These are phyloP conservation scores for Notarius lentiginosus DNA, from an alignment of 2,113 vertebrate genomes.

Conservation along the genomic window DNA sequence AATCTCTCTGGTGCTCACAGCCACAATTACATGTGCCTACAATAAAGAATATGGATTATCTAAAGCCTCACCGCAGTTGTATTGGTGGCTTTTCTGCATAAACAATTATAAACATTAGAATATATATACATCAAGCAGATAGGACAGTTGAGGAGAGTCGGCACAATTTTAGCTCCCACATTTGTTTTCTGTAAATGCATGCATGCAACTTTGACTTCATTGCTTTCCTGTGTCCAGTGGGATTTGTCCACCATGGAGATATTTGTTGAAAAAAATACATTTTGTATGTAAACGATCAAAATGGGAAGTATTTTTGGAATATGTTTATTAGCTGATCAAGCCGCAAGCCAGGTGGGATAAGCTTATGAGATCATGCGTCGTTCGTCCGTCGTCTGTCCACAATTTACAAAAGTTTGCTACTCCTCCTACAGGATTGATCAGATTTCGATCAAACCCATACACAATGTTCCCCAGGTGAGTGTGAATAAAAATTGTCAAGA, in stretches of 20 bases:
- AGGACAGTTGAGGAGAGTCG: background rate
- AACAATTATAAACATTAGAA: background rate
- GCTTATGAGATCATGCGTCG: too few relatives aligned
- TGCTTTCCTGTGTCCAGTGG: background rate
- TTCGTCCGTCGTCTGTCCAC: too few relatives aligned
- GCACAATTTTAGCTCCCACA: background rate
- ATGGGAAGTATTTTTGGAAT: background rate
- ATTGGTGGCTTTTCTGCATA: slow-evolving; percentile 6
- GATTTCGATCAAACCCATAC: too few relatives aligned
- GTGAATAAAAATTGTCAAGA: too few relatives aligned
- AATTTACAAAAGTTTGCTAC: too few relatives aligned
- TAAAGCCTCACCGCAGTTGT: slow-evolving; percentile 25
- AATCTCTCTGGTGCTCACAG: background rate
- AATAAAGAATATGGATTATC: slow-evolving; percentile 44
- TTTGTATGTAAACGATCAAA: background rate
- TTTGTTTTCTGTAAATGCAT: background rate
- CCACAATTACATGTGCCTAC: slow-evolving; percentile 19
- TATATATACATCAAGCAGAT: background rate
- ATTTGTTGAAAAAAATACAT: background rate
- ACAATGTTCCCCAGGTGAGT: too few relatives aligned
- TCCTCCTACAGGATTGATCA: too few relatives aligned
- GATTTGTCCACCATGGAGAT: background rate
- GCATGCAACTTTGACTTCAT: background rate
- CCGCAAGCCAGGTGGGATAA: too few relatives aligned
- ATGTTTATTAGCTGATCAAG: too few relatives aligned